Percentiles rank a stretch among this genome's conserved stretches.
Evolutionary conservation across 2,797 vertebrate species (phyloP).

Genomic region (Poecilia picta): DNA sequence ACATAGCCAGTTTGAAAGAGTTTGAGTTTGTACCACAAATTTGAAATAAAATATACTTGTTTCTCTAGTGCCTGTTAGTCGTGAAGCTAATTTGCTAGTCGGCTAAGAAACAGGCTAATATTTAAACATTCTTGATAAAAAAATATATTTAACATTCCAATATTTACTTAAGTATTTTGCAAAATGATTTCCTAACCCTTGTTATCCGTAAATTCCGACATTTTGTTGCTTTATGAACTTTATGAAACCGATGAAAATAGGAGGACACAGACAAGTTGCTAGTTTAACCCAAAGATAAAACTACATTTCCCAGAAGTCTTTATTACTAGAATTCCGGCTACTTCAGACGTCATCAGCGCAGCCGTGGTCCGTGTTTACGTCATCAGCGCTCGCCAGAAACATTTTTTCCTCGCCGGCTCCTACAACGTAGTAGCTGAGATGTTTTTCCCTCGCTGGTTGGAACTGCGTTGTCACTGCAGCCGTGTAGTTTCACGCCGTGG

Average conservation of each 20-base stretch:
- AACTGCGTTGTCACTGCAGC: slow-evolving; percentile 28
- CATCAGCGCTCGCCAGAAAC: background rate
- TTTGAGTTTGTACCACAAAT: background rate
- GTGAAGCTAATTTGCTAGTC: background rate
- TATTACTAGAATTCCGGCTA: background rate
- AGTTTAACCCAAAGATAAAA: background rate
- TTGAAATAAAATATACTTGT: background rate
- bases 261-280: no score
- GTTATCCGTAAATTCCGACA: slow-evolving; percentile 22
- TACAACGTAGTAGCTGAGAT: slow-evolving; percentile 26
- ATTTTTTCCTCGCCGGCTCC: rapidly evolving
- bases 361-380: background rate
- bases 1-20: background rate
- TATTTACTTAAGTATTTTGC: background rate
- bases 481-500: slow-evolving; percentile 11
- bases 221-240: slow-evolving; percentile 4
- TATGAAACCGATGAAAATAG: background rate
- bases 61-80: background rate
- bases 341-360: slow-evolving; percentile 54
- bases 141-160: background rate
- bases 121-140: background rate
- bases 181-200: slow-evolving; percentile 27
- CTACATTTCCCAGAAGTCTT: slow-evolving; percentile 47
- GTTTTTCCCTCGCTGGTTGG: slow-evolving; percentile 25
- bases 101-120: background rate